Evolutionary conservation across 2,113 vertebrate genomes (phyloP).

Genomic region (Hemicordylus capensis): DNA sequence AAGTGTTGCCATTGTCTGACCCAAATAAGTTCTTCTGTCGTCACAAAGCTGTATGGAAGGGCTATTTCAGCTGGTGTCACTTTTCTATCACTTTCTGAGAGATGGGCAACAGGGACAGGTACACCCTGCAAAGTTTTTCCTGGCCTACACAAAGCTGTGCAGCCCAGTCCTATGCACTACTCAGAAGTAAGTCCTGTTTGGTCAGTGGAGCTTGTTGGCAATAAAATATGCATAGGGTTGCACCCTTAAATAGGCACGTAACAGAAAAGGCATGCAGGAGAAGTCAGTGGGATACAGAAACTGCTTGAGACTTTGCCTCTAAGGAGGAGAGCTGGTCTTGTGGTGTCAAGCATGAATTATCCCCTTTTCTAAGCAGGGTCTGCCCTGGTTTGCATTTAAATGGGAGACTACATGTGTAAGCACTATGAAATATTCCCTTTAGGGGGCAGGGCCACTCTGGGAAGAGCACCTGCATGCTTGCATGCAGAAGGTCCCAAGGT

Average conservation of each 20-base stretch:
- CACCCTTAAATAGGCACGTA: neutral
- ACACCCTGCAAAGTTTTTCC: neutral
- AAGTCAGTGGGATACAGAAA: neutral
- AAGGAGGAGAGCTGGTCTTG: too few species aligned
- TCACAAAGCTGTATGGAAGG: neutral
- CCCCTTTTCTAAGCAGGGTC: too few species aligned
- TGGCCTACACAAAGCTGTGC: neutral
- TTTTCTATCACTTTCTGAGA: neutral
- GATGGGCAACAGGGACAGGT: neutral
- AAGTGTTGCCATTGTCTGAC: neutral
- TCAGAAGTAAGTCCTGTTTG: neutral
- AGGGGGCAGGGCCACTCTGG: too few species aligned
- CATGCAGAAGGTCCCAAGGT: too few species aligned
- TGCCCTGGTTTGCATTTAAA: too few species aligned
- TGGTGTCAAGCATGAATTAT: too few species aligned
- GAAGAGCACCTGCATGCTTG: too few species aligned
- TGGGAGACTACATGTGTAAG: too few species aligned
- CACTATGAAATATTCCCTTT: too few species aligned
- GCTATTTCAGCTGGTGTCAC: neutral
- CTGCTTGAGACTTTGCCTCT: neutral
- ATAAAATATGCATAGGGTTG: neutral
- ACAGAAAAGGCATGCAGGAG: too few species aligned
- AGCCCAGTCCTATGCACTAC: neutral
- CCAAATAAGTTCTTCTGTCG: neutral
- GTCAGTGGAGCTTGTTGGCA: neutral